Conservation (phyloP, 2,797 vertebrate genomes). For the Potorous gilbertii region DNA sequence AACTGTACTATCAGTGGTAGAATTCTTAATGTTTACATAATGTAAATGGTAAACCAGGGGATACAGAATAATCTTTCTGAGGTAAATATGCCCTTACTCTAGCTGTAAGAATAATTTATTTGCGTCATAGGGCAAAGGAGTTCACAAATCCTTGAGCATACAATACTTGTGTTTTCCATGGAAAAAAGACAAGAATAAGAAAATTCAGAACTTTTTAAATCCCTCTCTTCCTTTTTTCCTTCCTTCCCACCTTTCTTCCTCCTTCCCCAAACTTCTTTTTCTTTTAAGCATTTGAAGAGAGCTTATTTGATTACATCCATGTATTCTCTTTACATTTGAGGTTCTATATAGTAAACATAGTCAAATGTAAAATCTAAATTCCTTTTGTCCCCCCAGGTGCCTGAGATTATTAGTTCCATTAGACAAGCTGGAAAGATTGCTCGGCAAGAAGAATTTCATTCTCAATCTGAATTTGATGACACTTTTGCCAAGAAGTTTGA, state of each 20-base stretch:
- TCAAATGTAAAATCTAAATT: background rate
- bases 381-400: conserved; percentile 87
- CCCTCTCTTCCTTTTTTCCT: background rate
- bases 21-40: background rate
- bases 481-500: conserved; percentile 96
- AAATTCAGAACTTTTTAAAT: background rate
- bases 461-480: conserved; percentile 87
- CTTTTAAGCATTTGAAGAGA: background rate
- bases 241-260: background rate
- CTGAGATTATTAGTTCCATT: conserved; percentile 97
- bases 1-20: background rate
- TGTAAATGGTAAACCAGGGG: background rate
- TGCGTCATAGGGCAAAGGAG: background rate
- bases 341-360: background rate
- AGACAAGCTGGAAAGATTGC: conserved; percentile 96
- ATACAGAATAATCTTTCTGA: background rate
- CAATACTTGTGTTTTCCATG: background rate
- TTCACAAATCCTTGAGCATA: background rate
- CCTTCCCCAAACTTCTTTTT: background rate
- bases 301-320: background rate
- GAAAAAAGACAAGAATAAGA: background rate
- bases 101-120: background rate
- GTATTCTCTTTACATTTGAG: background rate
- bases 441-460: conserved; percentile 90
- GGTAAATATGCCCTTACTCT: background rate